Evolutionary conservation across 2,113 vertebrate species (phyloP), one percentile per base, ranked within the genome.

Genomic region (Tupaia chinensis): DNA sequence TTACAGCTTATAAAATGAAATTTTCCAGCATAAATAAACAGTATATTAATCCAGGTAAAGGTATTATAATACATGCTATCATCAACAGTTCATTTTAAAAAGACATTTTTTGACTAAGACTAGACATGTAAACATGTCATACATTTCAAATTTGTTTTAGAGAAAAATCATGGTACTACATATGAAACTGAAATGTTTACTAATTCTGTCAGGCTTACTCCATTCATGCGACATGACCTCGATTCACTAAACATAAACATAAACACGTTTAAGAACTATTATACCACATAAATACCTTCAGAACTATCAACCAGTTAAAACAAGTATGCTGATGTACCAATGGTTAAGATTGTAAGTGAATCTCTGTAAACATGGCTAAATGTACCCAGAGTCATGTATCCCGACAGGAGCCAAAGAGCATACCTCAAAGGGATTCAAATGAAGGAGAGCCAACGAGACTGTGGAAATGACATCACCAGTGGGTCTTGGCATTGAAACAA

Each of bases 241-340:
- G 84, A 32, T 44, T 93, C 22, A 94, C 94, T 92, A 16, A 58
- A 78, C 1, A 78, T 92, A 16, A 58, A 78, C 1, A 78, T 53
- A 96, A 84, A 90, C 60, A 53, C 88, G 29, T 89, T 82, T 77
- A 83, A 82, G 56, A 93, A 66, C 9, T 29, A 34, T 54, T 86
- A 82, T 65, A 68, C 53, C 22, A 82, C 16, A 72, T 10, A 58
- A 96, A 95, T 94, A 81, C 34, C 10, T 76, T 65, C 44, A 44
- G 82, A 91, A 88, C 12, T 27, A 90, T 54, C 92, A 91, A 44
- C 20, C 78, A 80, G 72, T 94, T 56, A 76, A 97, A 96, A 80
- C 2, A 89, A 70, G 86, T 87, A 87, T 93, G 61, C 61, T 69
- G 27, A 74, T 56, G 15, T 58, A 60, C 63, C 60, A 88, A 27